Base-by-base conservation (phyloP, 2,797 vertebrate genomes). In the Hoplostethus mediterraneus region DNA sequence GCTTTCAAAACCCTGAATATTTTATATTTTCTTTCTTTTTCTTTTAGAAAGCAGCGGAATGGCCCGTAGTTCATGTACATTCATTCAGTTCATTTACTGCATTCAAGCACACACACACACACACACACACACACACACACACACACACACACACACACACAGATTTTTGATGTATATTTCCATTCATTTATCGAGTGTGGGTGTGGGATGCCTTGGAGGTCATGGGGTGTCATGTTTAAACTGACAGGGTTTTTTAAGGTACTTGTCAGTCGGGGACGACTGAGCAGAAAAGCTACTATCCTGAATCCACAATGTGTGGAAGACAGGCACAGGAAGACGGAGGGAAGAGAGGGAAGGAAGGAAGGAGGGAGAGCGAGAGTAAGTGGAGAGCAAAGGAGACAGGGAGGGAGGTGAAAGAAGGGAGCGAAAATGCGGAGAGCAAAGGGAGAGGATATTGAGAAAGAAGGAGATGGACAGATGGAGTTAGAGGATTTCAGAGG, bases 171-270 rank as follows among this genome's bases (percentile, higher is more conserved):
- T 69, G 51, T 75, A 63, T 67, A 78, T 86, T 79, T 73, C 53
- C 70, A 78, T 86, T 67, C 36, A 80, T 80, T 84, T 79, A 69
- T 73, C 5, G 6, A 33, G 21, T 30, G 36, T 51, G 45, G 53
- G 17, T 6, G 40, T 58, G 60, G 60, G 57, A 74, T 75, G 67
- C 52, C 0, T 1, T 28, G 16, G 65, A 78, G 58, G 91, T 93
- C 90, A 87, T 51, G 48, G 59, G 36, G 66, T 38, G 61, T 88
- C 84, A 79, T 92, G 88, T 90, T 83, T 47, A 70, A 90, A 89
- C 92, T 91, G 87, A 90, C 89, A 89, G 87, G 80, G 67, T 77
- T 90, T 92, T 91, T 90, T 82, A 90, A 87, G 90, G 84, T 84
- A 81, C 83, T 86, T 92, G 93, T 93, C 93, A 91, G 90, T 91